Percentiles rank a stretch among this genome's conserved stretches.
These are phyloP conservation scores for Capitulum mitella DNA, from an alignment of 2,888 invertebrate genomes.

Conservation along the genomic window DNA sequence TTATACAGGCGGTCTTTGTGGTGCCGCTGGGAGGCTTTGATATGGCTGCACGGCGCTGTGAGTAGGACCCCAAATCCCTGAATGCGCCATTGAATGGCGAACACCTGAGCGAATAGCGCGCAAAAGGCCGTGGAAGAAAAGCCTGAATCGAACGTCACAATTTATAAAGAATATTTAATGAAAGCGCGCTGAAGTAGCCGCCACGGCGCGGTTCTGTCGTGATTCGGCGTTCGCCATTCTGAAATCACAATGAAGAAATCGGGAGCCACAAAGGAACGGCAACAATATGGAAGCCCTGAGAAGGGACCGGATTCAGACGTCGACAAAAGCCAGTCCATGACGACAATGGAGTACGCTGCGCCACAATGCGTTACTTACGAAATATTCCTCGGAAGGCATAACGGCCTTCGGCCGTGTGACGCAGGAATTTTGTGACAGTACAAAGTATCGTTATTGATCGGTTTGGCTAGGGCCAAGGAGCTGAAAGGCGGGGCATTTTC, in stretches of 20 bases:
- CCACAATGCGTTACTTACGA: constrained; percentile 18
- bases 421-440: not conserved
- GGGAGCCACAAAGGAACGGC: not conserved
- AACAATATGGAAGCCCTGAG: constrained; percentile 10
- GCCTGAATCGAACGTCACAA: constrained; percentile 20
- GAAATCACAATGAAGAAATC: not conserved
- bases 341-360: not conserved
- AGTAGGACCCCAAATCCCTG: constrained; percentile 14
- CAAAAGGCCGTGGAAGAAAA: constrained; percentile 13
- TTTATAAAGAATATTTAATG: constrained; percentile 22
- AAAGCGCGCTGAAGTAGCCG: not conserved
- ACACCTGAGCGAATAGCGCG: constrained; percentile 19
- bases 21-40: not conserved
- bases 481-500: not conserved
- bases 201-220: not conserved
- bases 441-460: constrained; percentile 14
- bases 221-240: constrained; percentile 4
- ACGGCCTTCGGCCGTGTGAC: not conserved
- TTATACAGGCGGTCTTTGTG: not conserved
- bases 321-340: constrained; percentile 9
- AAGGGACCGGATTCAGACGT: not conserved
- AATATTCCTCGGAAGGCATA: not conserved
- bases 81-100: not conserved
- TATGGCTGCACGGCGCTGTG: not conserved
- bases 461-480: not conserved